A percentile compares a stretch with the other conserved stretches of the same genome.
Evolutionary conservation across 2,113 vertebrate species (phyloP).

Genomic region (Rallus limicola): DNA sequence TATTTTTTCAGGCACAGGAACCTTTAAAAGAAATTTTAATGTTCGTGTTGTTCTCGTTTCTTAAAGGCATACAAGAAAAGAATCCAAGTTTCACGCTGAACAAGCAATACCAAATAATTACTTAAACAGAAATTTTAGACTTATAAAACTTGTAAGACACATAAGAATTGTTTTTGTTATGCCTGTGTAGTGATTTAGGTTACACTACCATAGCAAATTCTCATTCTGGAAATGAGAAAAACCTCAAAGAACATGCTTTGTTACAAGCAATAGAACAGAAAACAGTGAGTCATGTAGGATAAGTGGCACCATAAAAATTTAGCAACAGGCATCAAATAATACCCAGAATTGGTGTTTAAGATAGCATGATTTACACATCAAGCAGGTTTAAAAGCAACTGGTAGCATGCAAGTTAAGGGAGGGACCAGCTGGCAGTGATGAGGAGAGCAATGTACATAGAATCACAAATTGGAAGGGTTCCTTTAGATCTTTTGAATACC

Average conservation of each 20-base stretch:
- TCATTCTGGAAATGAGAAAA: neutral
- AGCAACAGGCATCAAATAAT: neutral
- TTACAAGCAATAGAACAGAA: neutral
- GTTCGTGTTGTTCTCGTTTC: neutral
- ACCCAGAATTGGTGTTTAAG: neutral
- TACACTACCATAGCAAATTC: neutral
- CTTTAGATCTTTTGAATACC: too few species aligned
- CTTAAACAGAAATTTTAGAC: neutral
- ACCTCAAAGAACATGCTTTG: neutral
- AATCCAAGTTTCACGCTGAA: neutral
- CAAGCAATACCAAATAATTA: neutral
- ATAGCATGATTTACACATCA: neutral
- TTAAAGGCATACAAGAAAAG: neutral
- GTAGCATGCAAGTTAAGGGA: neutral
- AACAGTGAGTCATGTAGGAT: neutral
- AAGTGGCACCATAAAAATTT: neutral
- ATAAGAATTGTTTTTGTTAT: neutral
- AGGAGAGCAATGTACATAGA: neutral
- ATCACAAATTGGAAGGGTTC: too few species aligned
- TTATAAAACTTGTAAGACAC: neutral
- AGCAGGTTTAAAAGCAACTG: neutral
- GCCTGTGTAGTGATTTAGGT: neutral
- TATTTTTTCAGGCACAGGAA: neutral
- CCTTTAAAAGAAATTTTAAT: neutral
- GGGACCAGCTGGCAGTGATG: neutral